A percentile compares a stretch with the other conserved stretches of the same genome.
phyloP scores from a whole-genome alignment of 2,113 vertebrate species.

The Silurus asotus region DNA sequence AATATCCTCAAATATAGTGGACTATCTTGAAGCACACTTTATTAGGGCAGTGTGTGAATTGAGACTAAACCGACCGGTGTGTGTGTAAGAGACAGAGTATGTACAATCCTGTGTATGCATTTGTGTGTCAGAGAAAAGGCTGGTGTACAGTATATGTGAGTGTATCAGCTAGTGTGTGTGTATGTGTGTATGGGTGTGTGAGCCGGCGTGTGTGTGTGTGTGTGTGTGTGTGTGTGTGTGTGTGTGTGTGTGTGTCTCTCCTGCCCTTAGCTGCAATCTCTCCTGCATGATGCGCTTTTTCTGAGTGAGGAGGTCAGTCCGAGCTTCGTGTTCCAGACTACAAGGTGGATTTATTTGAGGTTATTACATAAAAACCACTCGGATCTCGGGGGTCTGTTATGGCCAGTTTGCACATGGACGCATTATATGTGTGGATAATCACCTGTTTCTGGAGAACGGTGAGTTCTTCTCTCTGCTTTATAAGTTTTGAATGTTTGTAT shows the following conservation, averaged over 20 bases:
- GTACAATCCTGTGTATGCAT: neutral
- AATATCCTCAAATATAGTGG: neutral
- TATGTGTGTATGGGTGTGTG: neutral
- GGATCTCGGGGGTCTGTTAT: neutral
- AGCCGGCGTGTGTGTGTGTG: neutral
- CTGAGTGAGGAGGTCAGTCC: neutral
- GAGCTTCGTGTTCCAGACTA: neutral
- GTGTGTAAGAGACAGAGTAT: neutral
- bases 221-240: neutral
- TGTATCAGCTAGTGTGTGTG: neutral
- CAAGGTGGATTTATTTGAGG: neutral
- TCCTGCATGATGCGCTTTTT: neutral
- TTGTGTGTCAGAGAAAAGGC: neutral
- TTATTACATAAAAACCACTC: neutral
- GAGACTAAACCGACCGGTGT: neutral
- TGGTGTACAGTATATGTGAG: no score
- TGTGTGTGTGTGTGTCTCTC: neutral
- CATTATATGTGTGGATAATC: conserved; percentile 45
- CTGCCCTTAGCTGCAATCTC: neutral
- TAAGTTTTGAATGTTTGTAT: neutral
- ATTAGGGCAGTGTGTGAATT: neutral
- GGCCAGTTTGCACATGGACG: conserved; percentile 23
- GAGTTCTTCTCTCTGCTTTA: conserved; percentile 9
- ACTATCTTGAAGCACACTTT: neutral
- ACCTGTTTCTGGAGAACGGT: conserved; percentile 49